Evolutionary conservation across 1,140 invertebrate species (phyloP).

Genomic region (Diprion similis): DNA sequence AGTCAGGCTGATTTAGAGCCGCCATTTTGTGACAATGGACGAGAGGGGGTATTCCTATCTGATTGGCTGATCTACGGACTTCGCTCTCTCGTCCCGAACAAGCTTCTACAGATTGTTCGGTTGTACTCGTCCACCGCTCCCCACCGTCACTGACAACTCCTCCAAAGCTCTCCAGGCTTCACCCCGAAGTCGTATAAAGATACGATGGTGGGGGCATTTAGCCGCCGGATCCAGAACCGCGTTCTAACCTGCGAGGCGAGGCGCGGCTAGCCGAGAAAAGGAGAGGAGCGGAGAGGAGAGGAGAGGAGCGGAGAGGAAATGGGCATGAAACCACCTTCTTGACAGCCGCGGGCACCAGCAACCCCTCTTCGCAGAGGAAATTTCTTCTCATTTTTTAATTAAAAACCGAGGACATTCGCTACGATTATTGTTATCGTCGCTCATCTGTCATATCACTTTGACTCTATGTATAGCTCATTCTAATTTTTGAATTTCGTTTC

Average conservation of each 20-base stretch:
- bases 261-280: not conserved
- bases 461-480: no score
- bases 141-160: constrained; percentile 37
- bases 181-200: not conserved
- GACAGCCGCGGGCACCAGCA: not conserved
- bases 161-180: not conserved
- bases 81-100: constrained; percentile 56
- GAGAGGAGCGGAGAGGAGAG: not conserved
- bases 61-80: constrained; percentile 63
- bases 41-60: constrained; percentile 59
- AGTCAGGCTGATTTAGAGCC: constrained; percentile 61
- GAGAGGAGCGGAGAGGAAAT: not conserved
- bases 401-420: not conserved
- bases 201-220: no score
- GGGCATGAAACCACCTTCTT: constrained; percentile 2
- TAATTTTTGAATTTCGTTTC: no score
- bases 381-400: not conserved
- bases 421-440: no score
- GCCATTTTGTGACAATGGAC: constrained; percentile 63
- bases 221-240: no score
- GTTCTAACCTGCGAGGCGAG: no score
- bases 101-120: constrained; percentile 62
- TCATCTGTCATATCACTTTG: no score
- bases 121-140: constrained; percentile 52
- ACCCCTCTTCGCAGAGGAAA: no score